Evolutionary conservation across 2,113 vertebrate species (phyloP).

Genomic region (Pygoscelis adeliae): DNA sequence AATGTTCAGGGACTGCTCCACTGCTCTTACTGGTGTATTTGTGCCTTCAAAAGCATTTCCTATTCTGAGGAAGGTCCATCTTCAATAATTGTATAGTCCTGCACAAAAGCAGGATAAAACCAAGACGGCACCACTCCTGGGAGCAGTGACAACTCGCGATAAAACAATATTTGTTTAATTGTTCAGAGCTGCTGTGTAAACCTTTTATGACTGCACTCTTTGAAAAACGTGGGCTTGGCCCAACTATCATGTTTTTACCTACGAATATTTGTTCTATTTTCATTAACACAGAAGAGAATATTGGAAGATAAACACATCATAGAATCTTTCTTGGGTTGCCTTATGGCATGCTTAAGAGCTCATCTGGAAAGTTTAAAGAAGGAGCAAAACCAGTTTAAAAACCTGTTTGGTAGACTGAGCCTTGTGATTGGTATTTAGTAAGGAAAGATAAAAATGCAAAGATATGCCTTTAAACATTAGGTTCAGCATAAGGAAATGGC

Average conservation of each 20-base stretch:
- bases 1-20: not conserved
- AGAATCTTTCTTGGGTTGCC: not conserved
- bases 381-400: not conserved
- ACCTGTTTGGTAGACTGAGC: not conserved
- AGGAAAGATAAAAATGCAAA: not conserved
- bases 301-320: not conserved
- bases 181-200: not conserved
- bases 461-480: fast-evolving
- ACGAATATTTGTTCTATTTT: not conserved
- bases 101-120: not conserved
- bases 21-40: not conserved
- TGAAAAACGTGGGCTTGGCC: not conserved
- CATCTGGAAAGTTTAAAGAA: not conserved
- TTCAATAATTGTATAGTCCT: not conserved
- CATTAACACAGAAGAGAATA: not conserved
- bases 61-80: not conserved
- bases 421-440: too few relatives aligned
- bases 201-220: not conserved
- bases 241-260: fast-evolving
- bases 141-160: not conserved
- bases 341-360: not conserved
- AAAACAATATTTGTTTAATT: not conserved
- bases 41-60: not conserved
- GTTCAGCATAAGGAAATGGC: not conserved
- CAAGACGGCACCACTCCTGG: not conserved